Evolutionary conservation across 1,140 invertebrate species (phyloP).

Genomic region (Drosophila nikananu): DNA sequence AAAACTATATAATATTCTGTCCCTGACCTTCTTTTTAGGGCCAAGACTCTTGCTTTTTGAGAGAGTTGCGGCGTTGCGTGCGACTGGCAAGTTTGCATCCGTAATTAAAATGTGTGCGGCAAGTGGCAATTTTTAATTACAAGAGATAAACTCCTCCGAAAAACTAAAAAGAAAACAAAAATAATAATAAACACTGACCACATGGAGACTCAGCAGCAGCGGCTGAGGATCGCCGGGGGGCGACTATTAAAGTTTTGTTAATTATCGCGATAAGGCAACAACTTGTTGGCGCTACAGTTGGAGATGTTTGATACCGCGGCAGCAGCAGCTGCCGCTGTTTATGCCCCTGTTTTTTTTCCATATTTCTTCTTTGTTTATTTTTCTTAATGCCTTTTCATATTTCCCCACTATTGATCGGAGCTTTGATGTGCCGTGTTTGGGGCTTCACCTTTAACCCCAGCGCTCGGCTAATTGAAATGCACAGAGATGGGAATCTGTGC

Average conservation of each 20-base stretch:
- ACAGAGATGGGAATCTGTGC: slow-evolving; percentile 31
- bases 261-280: slow-evolving; percentile 70
- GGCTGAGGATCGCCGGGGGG: slow-evolving; percentile 43
- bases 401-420: slow-evolving; percentile 6
- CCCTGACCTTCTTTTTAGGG: slow-evolving; percentile 71
- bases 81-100: slow-evolving; percentile 56
- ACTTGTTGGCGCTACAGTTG: slow-evolving; percentile 44
- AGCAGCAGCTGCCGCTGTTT: slow-evolving; percentile 35
- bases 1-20: slow-evolving; percentile 38
- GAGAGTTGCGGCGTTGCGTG: slow-evolving; percentile 56
- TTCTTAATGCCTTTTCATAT: slow-evolving; percentile 4
- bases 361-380: slow-evolving; percentile 27
- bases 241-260: slow-evolving; percentile 61
- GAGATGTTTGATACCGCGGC: slow-evolving; percentile 3
- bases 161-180: slow-evolving; percentile 21
- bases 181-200: not conserved
- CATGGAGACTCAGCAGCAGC: slow-evolving; percentile 23
- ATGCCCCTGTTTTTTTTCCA: slow-evolving; percentile 35
- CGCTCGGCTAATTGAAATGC: slow-evolving; percentile 50
- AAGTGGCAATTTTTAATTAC: slow-evolving; percentile 69
- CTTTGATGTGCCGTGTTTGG: slow-evolving; percentile 43
- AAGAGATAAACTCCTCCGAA: slow-evolving; percentile 47
- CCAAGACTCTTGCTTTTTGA: slow-evolving; percentile 36
- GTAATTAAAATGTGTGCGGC: slow-evolving; percentile 75
- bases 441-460: slow-evolving; percentile 33